A percentile compares a stretch with the other conserved stretches of the same genome.
Conservation (phyloP, 2,888 invertebrate genomes). For the Caenorhabditis sp. region DNA sequence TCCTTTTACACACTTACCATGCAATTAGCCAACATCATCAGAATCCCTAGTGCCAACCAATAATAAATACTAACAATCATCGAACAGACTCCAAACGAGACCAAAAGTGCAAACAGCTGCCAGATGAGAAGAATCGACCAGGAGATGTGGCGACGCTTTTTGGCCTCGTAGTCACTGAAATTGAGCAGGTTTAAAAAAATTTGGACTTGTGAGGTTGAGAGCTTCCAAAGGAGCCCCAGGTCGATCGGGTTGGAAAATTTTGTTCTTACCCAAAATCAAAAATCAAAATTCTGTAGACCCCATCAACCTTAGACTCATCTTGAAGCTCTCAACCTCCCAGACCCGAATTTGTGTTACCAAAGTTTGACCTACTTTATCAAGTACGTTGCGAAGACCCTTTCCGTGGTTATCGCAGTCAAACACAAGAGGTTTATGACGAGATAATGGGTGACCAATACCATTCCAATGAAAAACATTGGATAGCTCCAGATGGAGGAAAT, state of each 20-base stretch:
- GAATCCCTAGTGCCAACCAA: neutral
- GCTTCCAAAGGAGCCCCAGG: too few species aligned
- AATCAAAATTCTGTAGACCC: too few species aligned
- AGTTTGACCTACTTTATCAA: conserved; percentile 5
- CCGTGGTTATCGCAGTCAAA: conserved; percentile 1
- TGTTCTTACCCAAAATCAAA: too few species aligned
- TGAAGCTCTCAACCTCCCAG: too few species aligned
- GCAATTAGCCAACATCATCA: neutral
- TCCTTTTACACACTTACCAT: too few species aligned
- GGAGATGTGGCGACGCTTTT: conserved; percentile 11
- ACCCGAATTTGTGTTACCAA: too few species aligned
- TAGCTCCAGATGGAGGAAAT: neutral
- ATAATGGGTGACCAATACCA: conserved; percentile 10
- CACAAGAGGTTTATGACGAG: neutral
- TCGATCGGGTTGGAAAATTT: too few species aligned
- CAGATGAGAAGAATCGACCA: neutral
- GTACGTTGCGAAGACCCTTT: conserved; percentile 9
- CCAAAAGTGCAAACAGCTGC: neutral
- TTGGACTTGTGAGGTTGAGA: too few species aligned
- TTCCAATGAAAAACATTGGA: conserved; percentile 15
- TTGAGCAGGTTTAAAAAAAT: neutral
- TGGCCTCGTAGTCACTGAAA: conserved; percentile 41
- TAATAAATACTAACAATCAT: conserved; percentile 4
- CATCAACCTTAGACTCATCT: too few species aligned
- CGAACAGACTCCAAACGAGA: conserved; percentile 3